A percentile compares a stretch with the other conserved stretches of the same genome.
Evolutionary conservation across 1,140 invertebrate genomes (phyloP).

Genomic region (Drosophila ironensis): DNA sequence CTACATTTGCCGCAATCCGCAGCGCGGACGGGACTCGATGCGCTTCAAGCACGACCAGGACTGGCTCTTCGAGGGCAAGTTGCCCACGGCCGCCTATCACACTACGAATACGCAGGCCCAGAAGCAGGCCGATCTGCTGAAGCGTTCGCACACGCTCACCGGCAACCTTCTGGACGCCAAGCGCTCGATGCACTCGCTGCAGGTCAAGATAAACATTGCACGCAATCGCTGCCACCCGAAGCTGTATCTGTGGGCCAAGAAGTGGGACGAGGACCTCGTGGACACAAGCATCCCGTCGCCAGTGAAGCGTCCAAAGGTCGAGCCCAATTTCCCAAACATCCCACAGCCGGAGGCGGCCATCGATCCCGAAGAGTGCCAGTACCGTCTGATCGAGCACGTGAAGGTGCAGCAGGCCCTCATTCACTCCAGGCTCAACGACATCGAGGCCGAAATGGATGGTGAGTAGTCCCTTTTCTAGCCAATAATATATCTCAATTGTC

Average conservation of each 20-base stretch:
- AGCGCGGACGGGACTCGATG: conserved; percentile 86
- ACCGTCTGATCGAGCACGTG: conserved; percentile 90
- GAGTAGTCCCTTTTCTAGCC: conserved; percentile 16
- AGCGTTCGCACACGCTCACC: conserved; percentile 88
- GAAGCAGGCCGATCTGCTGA: conserved; percentile 83
- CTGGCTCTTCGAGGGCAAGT: conserved; percentile 91
- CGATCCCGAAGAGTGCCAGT: conserved; percentile 89
- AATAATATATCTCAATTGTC: too few species aligned
- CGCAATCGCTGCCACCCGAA: conserved; percentile 91
- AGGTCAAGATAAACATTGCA: conserved; percentile 90
- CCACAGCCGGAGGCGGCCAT: conserved; percentile 92
- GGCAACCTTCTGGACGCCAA: conserved; percentile 87
- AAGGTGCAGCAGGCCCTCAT: conserved; percentile 88
- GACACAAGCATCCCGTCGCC: conserved; percentile 43
- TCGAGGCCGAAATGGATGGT: conserved; percentile 91
- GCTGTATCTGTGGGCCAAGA: conserved; percentile 92
- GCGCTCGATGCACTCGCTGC: conserved; percentile 87
- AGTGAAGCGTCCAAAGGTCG: conserved; percentile 58
- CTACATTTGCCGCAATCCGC: conserved; percentile 91
- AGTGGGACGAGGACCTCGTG: conserved; percentile 85
- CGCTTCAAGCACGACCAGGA: conserved; percentile 93
- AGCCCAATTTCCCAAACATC: conserved; percentile 77
- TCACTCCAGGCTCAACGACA: conserved; percentile 87
- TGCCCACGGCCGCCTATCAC: conserved; percentile 85
- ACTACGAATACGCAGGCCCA: conserved; percentile 71